phyloP scores from a whole-genome alignment of 2,888 invertebrate species.

The Cyclophora albipunctata region DNA sequence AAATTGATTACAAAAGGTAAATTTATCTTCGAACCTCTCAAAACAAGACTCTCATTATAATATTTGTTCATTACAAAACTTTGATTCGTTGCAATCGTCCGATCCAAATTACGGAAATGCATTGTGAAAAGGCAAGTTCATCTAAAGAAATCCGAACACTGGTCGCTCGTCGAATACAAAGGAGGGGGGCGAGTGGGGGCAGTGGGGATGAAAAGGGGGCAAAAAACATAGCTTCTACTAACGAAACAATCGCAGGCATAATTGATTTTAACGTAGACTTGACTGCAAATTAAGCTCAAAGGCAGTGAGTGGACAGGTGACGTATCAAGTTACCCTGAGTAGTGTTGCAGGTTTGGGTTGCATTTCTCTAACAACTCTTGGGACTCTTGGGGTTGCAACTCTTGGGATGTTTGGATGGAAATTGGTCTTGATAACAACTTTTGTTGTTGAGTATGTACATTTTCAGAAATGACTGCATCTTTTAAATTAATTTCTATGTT shows the following conservation, averaged over 20 bases:
- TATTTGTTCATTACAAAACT: conserved; percentile 10
- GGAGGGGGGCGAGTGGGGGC: conserved; percentile 22
- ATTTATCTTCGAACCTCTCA: no score
- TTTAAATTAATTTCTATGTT: no score
- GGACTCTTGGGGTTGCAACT: no score
- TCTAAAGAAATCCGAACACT: conserved; percentile 70
- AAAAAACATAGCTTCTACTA: conserved; percentile 66
- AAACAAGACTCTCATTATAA: conserved; percentile 7
- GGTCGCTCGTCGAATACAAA: conserved; percentile 64
- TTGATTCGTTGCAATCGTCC: conserved; percentile 5
- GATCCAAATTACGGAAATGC: conserved; percentile 39
- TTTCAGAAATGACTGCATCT: no score
- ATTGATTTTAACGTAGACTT: conserved; percentile 68
- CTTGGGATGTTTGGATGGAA: no score
- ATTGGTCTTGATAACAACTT: no score
- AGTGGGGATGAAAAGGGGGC: conserved; percentile 22
- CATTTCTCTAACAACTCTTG: no score
- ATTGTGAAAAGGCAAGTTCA: conserved; percentile 47
- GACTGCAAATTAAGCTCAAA: conserved; percentile 56
- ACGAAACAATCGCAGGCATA: conserved; percentile 73
- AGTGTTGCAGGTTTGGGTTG: conserved; percentile 4
- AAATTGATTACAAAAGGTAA: no score
- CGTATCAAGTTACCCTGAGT: conserved; percentile 3
- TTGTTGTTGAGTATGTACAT: no score
- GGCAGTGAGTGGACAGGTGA: conserved; percentile 7